A percentile compares a stretch with the other conserved stretches of the same genome.
Evolutionary conservation across 2,797 vertebrate genomes (phyloP).

Genomic region (Tokudaia tokunoshimensis): DNA sequence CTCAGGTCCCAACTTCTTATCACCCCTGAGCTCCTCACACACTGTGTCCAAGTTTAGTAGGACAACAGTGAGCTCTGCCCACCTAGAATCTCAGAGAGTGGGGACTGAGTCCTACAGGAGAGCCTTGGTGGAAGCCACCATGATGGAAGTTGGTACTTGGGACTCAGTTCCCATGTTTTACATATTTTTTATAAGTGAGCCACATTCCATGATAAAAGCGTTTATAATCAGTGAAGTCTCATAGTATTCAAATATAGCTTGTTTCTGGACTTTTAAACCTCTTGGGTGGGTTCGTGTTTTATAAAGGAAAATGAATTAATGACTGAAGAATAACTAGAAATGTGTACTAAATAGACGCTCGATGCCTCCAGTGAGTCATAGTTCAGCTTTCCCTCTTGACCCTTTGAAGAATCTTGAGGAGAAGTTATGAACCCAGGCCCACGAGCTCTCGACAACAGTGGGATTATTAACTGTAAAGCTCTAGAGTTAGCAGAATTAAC

Average conservation of each 20-base stretch:
- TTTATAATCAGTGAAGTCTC: background rate
- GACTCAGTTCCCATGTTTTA: fast-evolving
- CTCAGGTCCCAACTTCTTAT: background rate
- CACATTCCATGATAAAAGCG: background rate
- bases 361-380: fast-evolving
- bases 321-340: background rate
- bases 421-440: background rate
- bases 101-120: fast-evolving
- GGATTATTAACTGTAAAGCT: background rate
- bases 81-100: background rate
- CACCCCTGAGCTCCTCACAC: background rate
- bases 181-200: background rate
- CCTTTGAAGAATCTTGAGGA: background rate
- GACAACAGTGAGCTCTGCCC: background rate
- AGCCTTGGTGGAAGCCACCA: background rate
- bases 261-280: background rate
- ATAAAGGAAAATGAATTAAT: background rate
- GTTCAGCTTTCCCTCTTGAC: background rate
- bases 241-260: background rate
- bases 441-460: background rate
- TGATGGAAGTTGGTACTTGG: background rate
- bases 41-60: background rate
- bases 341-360: background rate
- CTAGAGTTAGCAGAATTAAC: background rate
- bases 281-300: background rate